These are phyloP conservation scores for Paedocypris micromegethes DNA, from an alignment of 2,797 vertebrate species.

Conservation along the genomic window DNA sequence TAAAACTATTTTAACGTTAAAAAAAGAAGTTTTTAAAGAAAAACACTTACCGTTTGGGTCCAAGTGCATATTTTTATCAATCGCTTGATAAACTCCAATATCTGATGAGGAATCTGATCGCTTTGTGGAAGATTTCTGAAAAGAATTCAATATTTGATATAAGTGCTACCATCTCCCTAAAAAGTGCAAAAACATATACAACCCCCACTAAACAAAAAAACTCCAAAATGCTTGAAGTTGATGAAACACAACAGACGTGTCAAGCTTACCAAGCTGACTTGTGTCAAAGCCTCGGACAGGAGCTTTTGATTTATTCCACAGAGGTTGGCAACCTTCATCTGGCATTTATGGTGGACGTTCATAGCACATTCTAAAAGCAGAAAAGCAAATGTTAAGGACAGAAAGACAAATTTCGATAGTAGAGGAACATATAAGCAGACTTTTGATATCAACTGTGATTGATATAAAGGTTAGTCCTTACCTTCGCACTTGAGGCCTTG, in stretches of 20 bases:
- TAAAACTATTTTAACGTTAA: no score
- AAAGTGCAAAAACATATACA: neutral
- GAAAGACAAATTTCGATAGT: neutral
- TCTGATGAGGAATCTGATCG: constrained; percentile 64
- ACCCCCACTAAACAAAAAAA: neutral
- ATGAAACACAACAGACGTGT: no score
- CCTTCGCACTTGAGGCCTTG: constrained; percentile 98
- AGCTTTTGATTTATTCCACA: constrained; percentile 98
- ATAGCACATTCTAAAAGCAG: constrained; percentile 79
- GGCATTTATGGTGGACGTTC: constrained; percentile 91
- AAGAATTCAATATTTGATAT: neutral
- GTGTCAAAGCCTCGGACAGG: constrained; percentile 86
- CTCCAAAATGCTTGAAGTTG: no score
- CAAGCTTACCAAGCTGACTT: constrained; percentile 79
- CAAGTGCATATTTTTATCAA: constrained; percentile 58
- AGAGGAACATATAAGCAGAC: neutral
- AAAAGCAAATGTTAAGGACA: neutral
- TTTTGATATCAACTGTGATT: no score
- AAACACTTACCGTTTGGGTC: constrained; percentile 60
- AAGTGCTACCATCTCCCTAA: neutral
- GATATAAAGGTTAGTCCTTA: constrained; percentile 45
- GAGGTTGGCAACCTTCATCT: constrained; percentile 90
- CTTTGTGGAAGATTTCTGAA: constrained; percentile 76
- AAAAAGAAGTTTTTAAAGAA: constrained; percentile 17
- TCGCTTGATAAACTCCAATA: constrained; percentile 85